A percentile compares a stretch with the other conserved stretches of the same genome.
Conservation (phyloP, 2,113 vertebrate genomes). For the Gobiocypris rarus region DNA sequence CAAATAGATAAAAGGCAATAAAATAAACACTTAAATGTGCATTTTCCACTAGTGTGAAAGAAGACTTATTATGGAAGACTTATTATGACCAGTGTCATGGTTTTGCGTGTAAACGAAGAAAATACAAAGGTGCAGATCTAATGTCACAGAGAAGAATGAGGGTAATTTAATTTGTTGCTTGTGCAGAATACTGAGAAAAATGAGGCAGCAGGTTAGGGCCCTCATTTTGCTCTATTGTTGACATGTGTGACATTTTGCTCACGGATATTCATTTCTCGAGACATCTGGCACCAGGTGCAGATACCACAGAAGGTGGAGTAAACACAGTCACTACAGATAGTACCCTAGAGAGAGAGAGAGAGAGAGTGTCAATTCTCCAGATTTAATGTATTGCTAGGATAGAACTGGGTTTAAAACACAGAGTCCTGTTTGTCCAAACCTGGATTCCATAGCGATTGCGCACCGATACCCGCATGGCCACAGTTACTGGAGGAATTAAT, state of each 20-base stretch:
- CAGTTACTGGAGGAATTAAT: constrained; percentile 63
- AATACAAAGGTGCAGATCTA: not conserved
- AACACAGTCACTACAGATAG: constrained; percentile 65
- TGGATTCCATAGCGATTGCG: constrained; percentile 65
- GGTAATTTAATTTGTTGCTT: not conserved
- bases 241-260: constrained; percentile 37
- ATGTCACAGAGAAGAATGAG: not conserved
- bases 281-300: constrained; percentile 74
- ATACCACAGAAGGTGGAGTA: constrained; percentile 63
- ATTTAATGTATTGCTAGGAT: not conserved
- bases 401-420: not conserved
- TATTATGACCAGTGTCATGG: too few species aligned
- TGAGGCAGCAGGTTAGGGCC: not conserved
- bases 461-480: constrained; percentile 63
- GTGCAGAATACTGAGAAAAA: not conserved
- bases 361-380: not conserved
- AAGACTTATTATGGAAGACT: too few species aligned
- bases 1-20: too few species aligned
- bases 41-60: too few species aligned
- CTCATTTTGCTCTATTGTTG: not conserved
- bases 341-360: constrained; percentile 59
- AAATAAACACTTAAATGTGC: too few species aligned
- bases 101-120: not conserved
- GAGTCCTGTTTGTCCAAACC: constrained; percentile 48
- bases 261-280: constrained; percentile 69